Conservation (phyloP, 2,113 vertebrate species). For the Sigmodon hispidus region DNA sequence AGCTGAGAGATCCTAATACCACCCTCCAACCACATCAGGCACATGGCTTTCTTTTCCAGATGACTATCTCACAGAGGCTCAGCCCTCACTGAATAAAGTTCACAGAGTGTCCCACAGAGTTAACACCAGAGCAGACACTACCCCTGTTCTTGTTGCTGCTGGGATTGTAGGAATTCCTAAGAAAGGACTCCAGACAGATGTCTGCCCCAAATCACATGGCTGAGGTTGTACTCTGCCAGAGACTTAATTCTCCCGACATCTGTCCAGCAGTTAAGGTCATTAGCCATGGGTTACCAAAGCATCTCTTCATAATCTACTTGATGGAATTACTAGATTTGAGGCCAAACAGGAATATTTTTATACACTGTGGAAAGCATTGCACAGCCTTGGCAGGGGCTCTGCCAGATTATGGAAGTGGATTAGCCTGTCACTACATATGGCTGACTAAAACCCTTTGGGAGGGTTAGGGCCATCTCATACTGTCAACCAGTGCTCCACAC, state of each 20-base stretch:
- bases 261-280: constrained; percentile 58
- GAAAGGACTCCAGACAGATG: background rate
- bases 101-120: background rate
- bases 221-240: background rate
- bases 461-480: background rate
- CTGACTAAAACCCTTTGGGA: background rate
- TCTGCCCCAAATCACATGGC: background rate
- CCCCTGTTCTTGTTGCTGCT: background rate
- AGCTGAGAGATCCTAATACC: background rate
- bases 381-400: background rate
- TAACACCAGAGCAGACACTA: accelerated
- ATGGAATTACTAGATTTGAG: constrained; percentile 61
- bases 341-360: constrained; percentile 16
- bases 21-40: background rate
- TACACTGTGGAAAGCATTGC: background rate
- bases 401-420: constrained; percentile 50
- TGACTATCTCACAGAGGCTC: background rate
- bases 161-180: background rate
- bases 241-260: constrained; percentile 61
- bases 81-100: background rate
- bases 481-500: background rate
- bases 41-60: background rate
- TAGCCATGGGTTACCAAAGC: constrained; percentile 59
- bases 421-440: constrained; percentile 8
- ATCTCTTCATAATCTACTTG: constrained; percentile 53